Evolutionary conservation across 1,140 invertebrate genomes (phyloP).

Genomic region (Anoplolepis gracilipes): DNA sequence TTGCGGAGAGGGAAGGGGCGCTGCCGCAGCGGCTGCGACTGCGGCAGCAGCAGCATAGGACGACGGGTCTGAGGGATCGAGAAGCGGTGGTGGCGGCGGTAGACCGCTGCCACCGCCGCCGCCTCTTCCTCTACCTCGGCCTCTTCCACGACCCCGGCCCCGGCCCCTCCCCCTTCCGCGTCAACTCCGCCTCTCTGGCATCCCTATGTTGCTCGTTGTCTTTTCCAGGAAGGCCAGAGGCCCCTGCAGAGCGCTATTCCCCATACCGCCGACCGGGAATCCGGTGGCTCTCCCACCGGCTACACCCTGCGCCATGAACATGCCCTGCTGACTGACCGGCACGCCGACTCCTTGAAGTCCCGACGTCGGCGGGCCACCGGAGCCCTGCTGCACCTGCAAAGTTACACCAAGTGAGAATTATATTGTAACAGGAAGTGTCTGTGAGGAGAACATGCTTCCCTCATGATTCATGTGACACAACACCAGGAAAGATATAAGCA

Average conservation of each 20-base stretch:
- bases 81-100: constrained; percentile 79
- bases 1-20: constrained; percentile 84
- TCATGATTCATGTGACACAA: neutral
- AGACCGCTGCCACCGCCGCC: constrained; percentile 74
- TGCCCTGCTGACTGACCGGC: constrained; percentile 83
- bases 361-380: constrained; percentile 75
- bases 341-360: constrained; percentile 83
- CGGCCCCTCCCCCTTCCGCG: constrained; percentile 88
- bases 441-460: neutral
- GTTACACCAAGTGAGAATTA: constrained; percentile 28
- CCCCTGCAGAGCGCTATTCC: constrained; percentile 87
- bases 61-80: constrained; percentile 83
- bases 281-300: constrained; percentile 72
- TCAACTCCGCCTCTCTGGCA: constrained; percentile 88
- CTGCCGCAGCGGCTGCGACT: constrained; percentile 78
- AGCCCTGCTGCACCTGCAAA: constrained; percentile 82
- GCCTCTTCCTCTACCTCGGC: constrained; percentile 86
- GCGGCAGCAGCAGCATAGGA: constrained; percentile 81
- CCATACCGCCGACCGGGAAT: constrained; percentile 80
- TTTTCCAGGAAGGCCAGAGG: constrained; percentile 90
- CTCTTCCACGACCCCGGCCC: constrained; percentile 86
- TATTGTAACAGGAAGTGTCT: neutral
- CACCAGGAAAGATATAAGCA: neutral
- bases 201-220: constrained; percentile 91
- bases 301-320: constrained; percentile 82